Evolutionary conservation across 2,113 vertebrate species (phyloP), one percentile per base, ranked within the genome.

Genomic region (Tonatia bakeri): DNA sequence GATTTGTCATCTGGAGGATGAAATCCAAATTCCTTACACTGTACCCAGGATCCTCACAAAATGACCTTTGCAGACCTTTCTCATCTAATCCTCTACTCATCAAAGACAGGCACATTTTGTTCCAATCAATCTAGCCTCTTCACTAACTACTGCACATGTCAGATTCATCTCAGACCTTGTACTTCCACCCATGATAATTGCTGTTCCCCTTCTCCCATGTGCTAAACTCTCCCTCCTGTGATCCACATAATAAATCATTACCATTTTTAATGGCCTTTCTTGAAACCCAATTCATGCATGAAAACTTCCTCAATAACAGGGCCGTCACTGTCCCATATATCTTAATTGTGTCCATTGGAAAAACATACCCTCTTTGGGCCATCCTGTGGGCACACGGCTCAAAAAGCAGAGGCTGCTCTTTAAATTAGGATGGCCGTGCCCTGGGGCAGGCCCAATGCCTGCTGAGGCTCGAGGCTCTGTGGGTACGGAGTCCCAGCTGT

Each of bases 1-100:
- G 43, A 59, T 87, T 95, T 94, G 52, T 94, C 84, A 92, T 92
- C 69, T 90, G 54, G 26, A 87, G 56, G 87, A 92, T 76, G 79
- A 91, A 86, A 94, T 80, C 45, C 50, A 87, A 90, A 95, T 97
- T 95, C 92, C 56, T 95, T 38, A n/a, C 47, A 38, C 47, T 61
- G 50, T 24, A 59, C 75, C 80, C 28, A 22, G 70, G 64, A 38
- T 14, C 45, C 47, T 82, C 43, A 81, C 7, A 45, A 26, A 22
- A 26, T 87, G 70, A 87, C 52, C 75, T 87, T 54, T 19, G 36
- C 56, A 76, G 67, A n/a, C 59, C 45, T 83, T 72, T 69, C 36
- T 43, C 72, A 36, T 84, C 50, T 87, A 54, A 94, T 54, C 67
- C 69, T 69, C 69, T 59, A 4, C 33, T 93, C 84, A 70, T 96